Evolutionary conservation across 2,888 invertebrate genomes (phyloP).

Genomic region (Rhagonycha fulva): DNA sequence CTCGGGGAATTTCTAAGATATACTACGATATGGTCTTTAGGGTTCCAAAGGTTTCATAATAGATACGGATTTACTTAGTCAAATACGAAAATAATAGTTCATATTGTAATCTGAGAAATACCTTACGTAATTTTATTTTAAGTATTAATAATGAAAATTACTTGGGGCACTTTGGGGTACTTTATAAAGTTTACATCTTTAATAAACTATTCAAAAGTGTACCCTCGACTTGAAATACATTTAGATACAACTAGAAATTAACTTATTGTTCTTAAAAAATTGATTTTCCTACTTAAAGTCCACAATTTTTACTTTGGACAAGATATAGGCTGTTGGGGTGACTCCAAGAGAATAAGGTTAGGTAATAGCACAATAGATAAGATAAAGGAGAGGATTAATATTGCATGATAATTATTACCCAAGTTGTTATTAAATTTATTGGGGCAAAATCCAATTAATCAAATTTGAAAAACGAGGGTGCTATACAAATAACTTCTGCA

Average conservation of each 20-base stretch:
- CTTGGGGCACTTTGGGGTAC: background rate
- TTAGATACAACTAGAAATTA: background rate
- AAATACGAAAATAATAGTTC: slow-evolving; percentile 21
- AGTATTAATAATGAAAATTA: background rate
- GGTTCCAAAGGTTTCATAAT: slow-evolving; percentile 34
- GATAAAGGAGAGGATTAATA: background rate
- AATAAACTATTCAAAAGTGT: too few species aligned
- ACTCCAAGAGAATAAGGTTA: background rate
- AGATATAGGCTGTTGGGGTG: background rate
- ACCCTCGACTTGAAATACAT: background rate
- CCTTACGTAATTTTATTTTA: background rate
- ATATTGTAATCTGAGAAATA: background rate
- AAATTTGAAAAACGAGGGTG: background rate
- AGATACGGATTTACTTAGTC: slow-evolving; percentile 28
- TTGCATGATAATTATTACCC: background rate
- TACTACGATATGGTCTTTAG: slow-evolving; percentile 39
- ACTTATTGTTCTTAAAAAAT: background rate
- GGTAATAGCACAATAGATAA: background rate
- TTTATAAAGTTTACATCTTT: background rate
- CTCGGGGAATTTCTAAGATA: slow-evolving; percentile 38
- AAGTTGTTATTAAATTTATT: background rate
- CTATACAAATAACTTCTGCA: background rate
- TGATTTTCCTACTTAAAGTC: background rate
- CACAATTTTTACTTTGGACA: background rate
- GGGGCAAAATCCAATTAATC: background rate